phyloP scores from a whole-genome alignment of 2,888 invertebrate species.

The Sabatieria punctata region DNA sequence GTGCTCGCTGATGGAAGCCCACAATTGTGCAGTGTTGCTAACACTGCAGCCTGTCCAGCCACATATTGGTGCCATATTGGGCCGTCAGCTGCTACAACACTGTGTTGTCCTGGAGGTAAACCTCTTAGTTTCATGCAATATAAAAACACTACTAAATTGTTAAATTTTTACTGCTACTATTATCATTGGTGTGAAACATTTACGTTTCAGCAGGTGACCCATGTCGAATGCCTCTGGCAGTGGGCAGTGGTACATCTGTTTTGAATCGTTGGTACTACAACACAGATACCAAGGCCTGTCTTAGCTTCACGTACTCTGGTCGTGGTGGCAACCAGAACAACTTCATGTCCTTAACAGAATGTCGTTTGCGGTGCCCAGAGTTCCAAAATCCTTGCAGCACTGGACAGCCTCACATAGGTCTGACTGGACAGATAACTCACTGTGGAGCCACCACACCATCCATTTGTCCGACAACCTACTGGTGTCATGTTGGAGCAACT shows the following conservation, averaged over 20 bases:
- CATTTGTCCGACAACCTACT: conserved; percentile 17
- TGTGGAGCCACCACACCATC: conserved; percentile 12
- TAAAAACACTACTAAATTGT: neutral
- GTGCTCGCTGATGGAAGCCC: neutral
- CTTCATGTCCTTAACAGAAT: conserved; percentile 11
- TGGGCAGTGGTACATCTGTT: conserved; percentile 25
- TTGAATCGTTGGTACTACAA: conserved; percentile 23
- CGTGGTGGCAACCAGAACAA: conserved; percentile 14
- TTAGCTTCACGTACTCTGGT: conserved; percentile 13
- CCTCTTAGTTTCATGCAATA: neutral
- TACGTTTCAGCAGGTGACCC: conserved; percentile 20
- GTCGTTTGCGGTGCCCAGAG: conserved; percentile 8
- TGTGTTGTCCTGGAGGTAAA: conserved; percentile 11
- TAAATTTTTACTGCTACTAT: neutral
- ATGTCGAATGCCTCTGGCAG: conserved; percentile 26
- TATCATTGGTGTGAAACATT: too few species aligned
- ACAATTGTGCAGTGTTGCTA: conserved; percentile 3
- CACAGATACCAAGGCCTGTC: conserved; percentile 12
- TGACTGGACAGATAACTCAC: conserved; percentile 11
- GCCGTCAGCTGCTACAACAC: neutral
- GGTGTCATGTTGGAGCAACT: conserved; percentile 23
- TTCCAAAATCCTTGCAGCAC: conserved; percentile 9
- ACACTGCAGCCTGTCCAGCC: conserved; percentile 4
- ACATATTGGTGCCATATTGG: conserved; percentile 11
- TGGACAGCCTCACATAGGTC: conserved; percentile 12